These are phyloP conservation scores for Ranitomeya imitator DNA, from an alignment of 2,113 vertebrate species.

Conservation along the genomic window DNA sequence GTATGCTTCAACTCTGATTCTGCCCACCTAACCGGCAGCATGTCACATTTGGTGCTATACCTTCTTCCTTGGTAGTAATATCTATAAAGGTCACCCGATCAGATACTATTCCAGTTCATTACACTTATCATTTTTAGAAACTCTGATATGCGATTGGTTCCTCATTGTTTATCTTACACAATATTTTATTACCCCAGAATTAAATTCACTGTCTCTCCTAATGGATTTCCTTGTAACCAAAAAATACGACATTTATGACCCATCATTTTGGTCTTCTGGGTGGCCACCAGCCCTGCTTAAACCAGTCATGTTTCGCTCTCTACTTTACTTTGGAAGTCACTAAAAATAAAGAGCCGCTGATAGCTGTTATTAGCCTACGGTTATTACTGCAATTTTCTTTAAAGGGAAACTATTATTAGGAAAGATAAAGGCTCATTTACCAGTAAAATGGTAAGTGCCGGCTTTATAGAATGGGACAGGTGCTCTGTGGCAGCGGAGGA, in stretches of 20 bases:
- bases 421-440: constrained; percentile 25
- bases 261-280: background rate
- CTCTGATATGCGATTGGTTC: background rate
- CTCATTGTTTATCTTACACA: background rate
- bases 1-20: too few relatives aligned
- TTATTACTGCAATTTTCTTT: constrained; percentile 38
- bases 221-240: background rate
- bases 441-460: constrained; percentile 25
- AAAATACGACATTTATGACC: background rate
- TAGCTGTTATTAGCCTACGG: constrained; percentile 16
- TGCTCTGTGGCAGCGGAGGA: constrained; percentile 7
- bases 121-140: background rate
- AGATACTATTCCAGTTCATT: background rate
- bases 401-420: constrained; percentile 17
- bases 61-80: too few relatives aligned
- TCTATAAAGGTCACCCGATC: too few relatives aligned
- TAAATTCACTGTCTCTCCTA: too few relatives aligned
- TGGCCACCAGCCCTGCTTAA: background rate
- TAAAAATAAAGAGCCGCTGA: constrained; percentile 26
- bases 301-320: background rate
- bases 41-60: too few relatives aligned
- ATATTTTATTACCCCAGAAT: background rate
- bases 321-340: background rate
- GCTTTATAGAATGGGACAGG: constrained; percentile 15
- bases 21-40: too few relatives aligned